Conservation (phyloP, 2,888 invertebrate species). For the Metallyticus violacea region DNA sequence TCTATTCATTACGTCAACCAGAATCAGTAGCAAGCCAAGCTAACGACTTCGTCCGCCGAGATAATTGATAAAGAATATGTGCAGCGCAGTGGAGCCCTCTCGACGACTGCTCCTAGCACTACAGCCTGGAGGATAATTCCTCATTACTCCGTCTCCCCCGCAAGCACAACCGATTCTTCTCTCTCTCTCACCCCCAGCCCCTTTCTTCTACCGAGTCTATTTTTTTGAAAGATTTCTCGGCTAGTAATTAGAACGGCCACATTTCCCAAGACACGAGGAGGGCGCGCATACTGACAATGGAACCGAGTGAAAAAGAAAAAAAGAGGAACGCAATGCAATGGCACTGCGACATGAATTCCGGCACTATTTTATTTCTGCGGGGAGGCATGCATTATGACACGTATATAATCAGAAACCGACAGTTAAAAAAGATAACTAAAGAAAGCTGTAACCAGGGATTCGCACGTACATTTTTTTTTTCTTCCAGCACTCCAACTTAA, state of each 20-base stretch:
- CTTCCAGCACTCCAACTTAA: background rate
- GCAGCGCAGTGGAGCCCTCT: slow-evolving; percentile 7
- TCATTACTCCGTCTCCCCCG: slow-evolving; percentile 1
- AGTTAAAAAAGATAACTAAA: too few relatives aligned
- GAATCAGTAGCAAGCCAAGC: slow-evolving; percentile 1
- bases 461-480: too few relatives aligned
- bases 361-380: background rate
- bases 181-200: too few relatives aligned
- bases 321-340: background rate
- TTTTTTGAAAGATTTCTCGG: background rate
- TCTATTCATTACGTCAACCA: background rate
- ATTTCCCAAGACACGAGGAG: background rate
- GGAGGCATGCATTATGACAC: background rate
- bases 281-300: background rate
- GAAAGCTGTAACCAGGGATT: too few relatives aligned
- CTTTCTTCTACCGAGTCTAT: background rate
- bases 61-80: slow-evolving; percentile 16
- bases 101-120: background rate
- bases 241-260: background rate
- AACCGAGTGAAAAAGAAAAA: background rate
- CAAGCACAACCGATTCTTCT: background rate
- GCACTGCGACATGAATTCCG: background rate
- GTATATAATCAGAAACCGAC: background rate
- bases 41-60: slow-evolving; percentile 6
- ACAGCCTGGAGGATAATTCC: slow-evolving; percentile 3